Conservation (phyloP, 1,140 invertebrate genomes). For the Brachionus calyciflorus region DNA sequence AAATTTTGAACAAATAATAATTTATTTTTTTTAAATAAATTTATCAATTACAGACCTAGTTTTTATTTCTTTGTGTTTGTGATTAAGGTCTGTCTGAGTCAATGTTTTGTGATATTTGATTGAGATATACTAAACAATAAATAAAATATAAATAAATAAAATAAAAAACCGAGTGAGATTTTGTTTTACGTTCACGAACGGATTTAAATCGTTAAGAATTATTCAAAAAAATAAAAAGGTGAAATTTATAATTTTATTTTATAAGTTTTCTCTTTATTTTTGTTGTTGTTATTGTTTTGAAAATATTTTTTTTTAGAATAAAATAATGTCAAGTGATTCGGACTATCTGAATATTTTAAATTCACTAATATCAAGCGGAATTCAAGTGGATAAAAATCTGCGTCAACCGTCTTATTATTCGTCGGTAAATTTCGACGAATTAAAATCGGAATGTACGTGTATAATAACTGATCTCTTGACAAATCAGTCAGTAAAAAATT, state of each 20-base stretch:
- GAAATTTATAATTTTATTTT: no score
- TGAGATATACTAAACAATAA: neutral
- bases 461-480: constrained; percentile 6
- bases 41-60: no score
- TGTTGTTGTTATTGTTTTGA: neutral
- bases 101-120: neutral
- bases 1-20: no score
- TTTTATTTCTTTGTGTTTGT: no score
- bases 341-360: neutral
- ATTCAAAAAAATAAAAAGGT: neutral
- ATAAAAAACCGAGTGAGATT: constrained; percentile 4
- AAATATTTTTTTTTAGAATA: neutral
- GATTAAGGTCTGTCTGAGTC: no score
- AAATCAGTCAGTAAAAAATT: constrained; percentile 7
- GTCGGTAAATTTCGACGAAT: constrained; percentile 4
- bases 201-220: neutral
- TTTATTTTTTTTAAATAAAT: no score
- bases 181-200: neutral
- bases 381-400: constrained; percentile 31
- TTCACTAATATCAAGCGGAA: constrained; percentile 1
- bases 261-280: neutral
- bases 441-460: neutral
- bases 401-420: constrained; percentile 16
- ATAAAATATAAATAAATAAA: neutral
- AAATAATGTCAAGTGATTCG: constrained; percentile 6